Evolutionary conservation across 2,113 vertebrate species (phyloP), one percentile per base, ranked within the genome.

Genomic region (Phalacrocorax carbo): DNA sequence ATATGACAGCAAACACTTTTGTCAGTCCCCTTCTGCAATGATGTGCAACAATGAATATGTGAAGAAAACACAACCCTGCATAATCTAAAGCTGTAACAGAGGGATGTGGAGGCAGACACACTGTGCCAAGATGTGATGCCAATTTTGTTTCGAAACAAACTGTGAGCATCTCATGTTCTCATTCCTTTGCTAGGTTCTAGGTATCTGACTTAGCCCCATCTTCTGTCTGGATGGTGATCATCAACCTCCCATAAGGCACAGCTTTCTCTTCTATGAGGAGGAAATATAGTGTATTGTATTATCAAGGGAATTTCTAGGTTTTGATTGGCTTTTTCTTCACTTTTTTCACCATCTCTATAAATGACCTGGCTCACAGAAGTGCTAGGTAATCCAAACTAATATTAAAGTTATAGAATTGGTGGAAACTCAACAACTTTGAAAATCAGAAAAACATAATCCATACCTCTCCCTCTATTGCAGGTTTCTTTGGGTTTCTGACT

Each of bases 31-130:
- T 20, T 84, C 60, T 60, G 11, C 7, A n/a, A 11, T 55, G 30
- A 25, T 18, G 13, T 42, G 20, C 38, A 60, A 34, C 3, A 29
- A 21, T 0, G 1, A 85, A 54, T 14, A 7, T 10, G 15, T 0
- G 1, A 89, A 78, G 25, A 75, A 85, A 92, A 79, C 3, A 15
- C 23, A 76, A 15, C 13, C 23, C 18, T 60, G 16, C 12, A 20
- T 55, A 46, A 83, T 25, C 8, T 36, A 57, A 90, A 79, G 9
- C 5, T 5, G 1, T 36, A 48, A 71, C 22, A 13, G 5, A 60
- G 34, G n/a, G 10, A 29, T 44, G 26, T 55, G 44, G 34, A 77
- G 44, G 19, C 61, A n/a, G 29, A 29, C 6, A 32, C 11, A 20
- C n/a, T 22, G 22, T 75, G 34, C 60, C 11, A 70, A 75, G 46